These are phyloP conservation scores for Strigamia maritima DNA, from an alignment of 2,888 invertebrate genomes.

Conservation along the genomic window DNA sequence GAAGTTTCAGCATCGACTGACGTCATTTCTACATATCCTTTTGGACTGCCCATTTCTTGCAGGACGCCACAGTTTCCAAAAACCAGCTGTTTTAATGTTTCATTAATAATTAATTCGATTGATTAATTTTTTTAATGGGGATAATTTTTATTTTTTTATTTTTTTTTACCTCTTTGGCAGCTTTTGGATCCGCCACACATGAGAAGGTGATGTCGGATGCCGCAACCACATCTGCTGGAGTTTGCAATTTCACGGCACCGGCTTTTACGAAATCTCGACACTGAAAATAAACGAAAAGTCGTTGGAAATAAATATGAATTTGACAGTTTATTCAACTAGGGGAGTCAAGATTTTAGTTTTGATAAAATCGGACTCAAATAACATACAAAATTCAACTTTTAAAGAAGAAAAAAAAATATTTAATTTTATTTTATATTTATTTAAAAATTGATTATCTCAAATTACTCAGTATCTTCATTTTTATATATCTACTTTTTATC, in stretches of 20 bases:
- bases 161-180: constrained; percentile 76
- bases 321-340: too few relatives aligned
- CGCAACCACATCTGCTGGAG: constrained; percentile 87
- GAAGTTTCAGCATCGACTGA: constrained; percentile 92
- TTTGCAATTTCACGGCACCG: constrained; percentile 79
- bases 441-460: too few relatives aligned
- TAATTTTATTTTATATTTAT: too few relatives aligned
- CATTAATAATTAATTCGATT: too few relatives aligned
- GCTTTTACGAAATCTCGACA: constrained; percentile 80
- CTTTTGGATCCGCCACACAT: constrained; percentile 89
- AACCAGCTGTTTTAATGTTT: constrained; percentile 67
- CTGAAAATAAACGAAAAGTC: constrained; percentile 56
- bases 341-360: too few relatives aligned
- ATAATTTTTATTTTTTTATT: not conserved
- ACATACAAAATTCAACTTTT: too few relatives aligned
- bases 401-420: too few relatives aligned
- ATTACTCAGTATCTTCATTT: too few relatives aligned
- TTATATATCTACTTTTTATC: too few relatives aligned
- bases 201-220: constrained; percentile 92
- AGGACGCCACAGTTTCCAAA: constrained; percentile 93
- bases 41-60: constrained; percentile 68
- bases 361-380: too few relatives aligned
- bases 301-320: too few relatives aligned
- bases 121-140: constrained; percentile 34
- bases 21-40: constrained; percentile 96